phyloP scores from a whole-genome alignment of 2,888 invertebrate genomes.

The Patella ulyssiponensis region DNA sequence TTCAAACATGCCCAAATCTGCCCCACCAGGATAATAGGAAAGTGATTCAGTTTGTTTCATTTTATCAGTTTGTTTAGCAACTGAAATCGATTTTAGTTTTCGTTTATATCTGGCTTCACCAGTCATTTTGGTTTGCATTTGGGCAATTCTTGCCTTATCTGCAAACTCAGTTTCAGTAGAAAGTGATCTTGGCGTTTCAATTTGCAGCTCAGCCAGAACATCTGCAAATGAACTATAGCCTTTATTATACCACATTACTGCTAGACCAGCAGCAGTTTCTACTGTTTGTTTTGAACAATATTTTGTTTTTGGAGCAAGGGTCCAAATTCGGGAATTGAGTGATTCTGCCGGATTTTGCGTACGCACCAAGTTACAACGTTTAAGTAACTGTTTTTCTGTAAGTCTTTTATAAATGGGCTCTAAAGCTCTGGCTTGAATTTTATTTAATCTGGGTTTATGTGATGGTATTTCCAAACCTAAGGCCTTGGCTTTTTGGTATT shows the following conservation, averaged over 20 bases:
- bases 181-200: too few relatives aligned
- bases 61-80: too few relatives aligned
- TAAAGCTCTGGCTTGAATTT: background rate
- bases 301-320: background rate
- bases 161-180: too few relatives aligned
- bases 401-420: background rate
- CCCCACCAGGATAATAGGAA: too few relatives aligned
- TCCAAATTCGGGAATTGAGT: background rate
- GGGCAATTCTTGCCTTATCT: too few relatives aligned
- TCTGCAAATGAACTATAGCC: too few relatives aligned
- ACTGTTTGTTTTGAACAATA: background rate
- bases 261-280: background rate
- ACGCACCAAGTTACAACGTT: background rate
- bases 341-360: background rate
- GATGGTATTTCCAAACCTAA: background rate
- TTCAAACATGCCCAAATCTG: too few relatives aligned
- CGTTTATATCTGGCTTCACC: too few relatives aligned
- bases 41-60: too few relatives aligned
- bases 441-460: background rate
- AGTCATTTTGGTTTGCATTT: too few relatives aligned
- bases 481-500: background rate
- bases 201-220: too few relatives aligned
- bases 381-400: background rate
- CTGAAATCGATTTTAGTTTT: too few relatives aligned
- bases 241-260: background rate